Evolutionary conservation across 1,140 invertebrate species (phyloP).

Genomic region (Aphaenogaster floridana): DNA sequence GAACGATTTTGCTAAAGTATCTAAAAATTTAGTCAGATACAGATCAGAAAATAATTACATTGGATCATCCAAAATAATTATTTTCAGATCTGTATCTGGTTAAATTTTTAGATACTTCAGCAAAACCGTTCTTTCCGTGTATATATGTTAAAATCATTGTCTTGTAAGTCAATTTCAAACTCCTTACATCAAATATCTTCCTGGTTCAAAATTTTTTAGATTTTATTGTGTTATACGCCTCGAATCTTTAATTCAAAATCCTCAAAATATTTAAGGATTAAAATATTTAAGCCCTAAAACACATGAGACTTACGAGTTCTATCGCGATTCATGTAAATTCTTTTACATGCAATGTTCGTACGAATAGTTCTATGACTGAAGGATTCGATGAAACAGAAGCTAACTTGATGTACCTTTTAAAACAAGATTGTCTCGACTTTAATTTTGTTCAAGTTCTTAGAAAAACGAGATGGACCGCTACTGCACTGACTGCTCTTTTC

Average conservation of each 20-base stretch:
- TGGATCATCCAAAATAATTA: no score
- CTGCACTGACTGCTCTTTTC: not conserved
- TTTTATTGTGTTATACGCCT: not conserved
- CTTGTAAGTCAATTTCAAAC: constrained; percentile 8
- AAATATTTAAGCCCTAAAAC: not conserved
- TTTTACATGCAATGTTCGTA: no score
- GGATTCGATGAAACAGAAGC: not conserved
- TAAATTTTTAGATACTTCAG: no score
- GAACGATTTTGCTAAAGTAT: no score
- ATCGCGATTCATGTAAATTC: not conserved
- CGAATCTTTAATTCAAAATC: not conserved
- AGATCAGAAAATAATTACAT: no score
- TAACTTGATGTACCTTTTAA: not conserved
- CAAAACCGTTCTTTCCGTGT: no score
- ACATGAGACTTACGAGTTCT: not conserved
- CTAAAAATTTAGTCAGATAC: no score
- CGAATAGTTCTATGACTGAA: not conserved
- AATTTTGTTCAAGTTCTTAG: not conserved
- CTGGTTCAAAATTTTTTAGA: not conserved
- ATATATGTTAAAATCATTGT: not conserved
- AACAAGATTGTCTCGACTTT: not conserved
- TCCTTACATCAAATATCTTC: not conserved
- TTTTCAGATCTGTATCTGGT: no score
- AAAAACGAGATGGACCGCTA: not conserved
- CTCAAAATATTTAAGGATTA: not conserved